These are phyloP conservation scores for Eupithecia vulgata DNA, from an alignment of 2,888 invertebrate genomes.

Conservation along the genomic window DNA sequence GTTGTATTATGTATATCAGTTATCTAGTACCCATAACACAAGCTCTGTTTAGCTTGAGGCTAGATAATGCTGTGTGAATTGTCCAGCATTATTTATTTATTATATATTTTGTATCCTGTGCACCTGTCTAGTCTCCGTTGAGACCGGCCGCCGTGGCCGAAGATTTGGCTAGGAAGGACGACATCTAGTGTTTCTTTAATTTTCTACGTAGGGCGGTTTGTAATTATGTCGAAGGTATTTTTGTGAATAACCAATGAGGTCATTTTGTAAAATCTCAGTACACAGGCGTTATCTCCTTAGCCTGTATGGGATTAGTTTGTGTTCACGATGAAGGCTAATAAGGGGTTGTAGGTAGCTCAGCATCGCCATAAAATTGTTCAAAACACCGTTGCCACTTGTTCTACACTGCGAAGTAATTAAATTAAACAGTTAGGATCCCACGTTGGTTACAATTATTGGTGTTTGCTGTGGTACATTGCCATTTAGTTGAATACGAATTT, in stretches of 20 bases:
- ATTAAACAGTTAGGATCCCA: constrained; percentile 18
- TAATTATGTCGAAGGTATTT: neutral
- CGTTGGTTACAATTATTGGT: constrained; percentile 11
- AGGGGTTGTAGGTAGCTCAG: constrained; percentile 21
- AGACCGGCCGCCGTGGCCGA: no score
- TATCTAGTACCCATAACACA: no score
- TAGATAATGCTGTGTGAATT: no score
- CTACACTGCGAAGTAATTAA: constrained; percentile 20
- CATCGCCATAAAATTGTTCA: constrained; percentile 28
- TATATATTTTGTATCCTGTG: no score
- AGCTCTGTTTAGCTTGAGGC: no score
- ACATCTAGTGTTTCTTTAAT: no score
- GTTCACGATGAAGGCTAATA: constrained; percentile 26
- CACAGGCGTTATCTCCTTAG: constrained; percentile 10
- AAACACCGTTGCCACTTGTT: constrained; percentile 15
- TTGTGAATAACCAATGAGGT: neutral
- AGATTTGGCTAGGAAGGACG: no score
- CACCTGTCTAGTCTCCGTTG: no score
- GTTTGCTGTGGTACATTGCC: neutral
- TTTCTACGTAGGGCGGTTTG: neutral
- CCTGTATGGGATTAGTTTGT: constrained; percentile 3
- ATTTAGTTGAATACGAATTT: neutral
- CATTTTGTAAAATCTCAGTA: constrained; percentile 7
- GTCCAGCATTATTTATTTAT: no score
- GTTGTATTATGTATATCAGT: no score